Conservation (phyloP, 2,113 vertebrate genomes). For the Xiphophorus couchianus region DNA sequence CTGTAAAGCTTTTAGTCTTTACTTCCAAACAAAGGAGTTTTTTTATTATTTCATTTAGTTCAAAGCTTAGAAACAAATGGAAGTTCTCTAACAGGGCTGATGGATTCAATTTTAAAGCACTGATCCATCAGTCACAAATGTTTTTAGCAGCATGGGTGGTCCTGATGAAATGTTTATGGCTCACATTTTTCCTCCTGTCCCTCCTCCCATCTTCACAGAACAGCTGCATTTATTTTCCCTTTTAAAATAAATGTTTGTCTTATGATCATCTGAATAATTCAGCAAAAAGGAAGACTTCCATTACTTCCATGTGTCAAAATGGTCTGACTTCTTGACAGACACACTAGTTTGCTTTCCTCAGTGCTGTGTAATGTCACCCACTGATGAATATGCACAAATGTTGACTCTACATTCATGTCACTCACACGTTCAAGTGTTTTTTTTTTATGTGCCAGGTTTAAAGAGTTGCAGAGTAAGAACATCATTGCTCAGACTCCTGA, state of each 20-base stretch:
- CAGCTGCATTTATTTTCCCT: background rate
- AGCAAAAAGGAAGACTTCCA: background rate
- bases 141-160: constrained; percentile 24
- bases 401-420: background rate
- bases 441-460: background rate
- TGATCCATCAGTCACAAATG: background rate
- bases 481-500: constrained; percentile 1
- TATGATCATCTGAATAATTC: background rate
- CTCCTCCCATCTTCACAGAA: background rate
- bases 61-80: background rate
- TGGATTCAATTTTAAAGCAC: background rate
- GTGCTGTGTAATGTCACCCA: background rate
- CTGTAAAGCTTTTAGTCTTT: background rate
- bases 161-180: constrained; percentile 34
- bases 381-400: background rate
- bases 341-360: background rate
- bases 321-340: background rate
- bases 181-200: constrained; percentile 16
- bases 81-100: background rate
- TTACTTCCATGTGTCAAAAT: background rate
- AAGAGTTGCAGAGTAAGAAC: constrained; percentile 11
- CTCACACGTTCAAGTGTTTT: background rate
- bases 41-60: background rate
- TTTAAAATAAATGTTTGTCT: background rate
- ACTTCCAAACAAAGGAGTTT: no score